Evolutionary conservation across 1,140 invertebrate genomes (phyloP), one percentile per base, ranked within the genome.

Genomic region (Zaprionus inermis): DNA sequence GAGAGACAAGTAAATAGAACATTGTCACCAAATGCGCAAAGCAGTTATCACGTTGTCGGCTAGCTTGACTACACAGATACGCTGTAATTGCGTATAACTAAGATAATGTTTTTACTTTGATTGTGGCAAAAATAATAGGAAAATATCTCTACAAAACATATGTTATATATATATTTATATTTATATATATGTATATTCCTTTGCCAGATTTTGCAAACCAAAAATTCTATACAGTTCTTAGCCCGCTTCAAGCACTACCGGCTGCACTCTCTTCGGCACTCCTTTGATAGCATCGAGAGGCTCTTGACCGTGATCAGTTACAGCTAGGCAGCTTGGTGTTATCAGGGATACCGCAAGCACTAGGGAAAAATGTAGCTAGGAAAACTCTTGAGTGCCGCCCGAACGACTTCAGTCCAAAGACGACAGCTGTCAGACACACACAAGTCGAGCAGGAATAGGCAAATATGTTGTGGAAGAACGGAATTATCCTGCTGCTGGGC

Each of bases 401-500:
- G 56, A 57, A 57, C 34, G 38, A 56, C 5, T 56, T 16, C 7
- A 57, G 22, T 68, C 7, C 11, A 51, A 56, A 36, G 18, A 5
- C 2, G 36, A 14, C 32, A 52, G 32, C 34, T 70, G 52, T 76
- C 24, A 76, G 73, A 60, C n/a, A 44, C 5, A 44, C 5, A 16
- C 1, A 60, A 20, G 64, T 58, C 30, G 6, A 3, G 38, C 2
- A 44, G 7, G 9, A 14, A 1, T 20, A 16, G 10, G 9, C 64
- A 54, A 75, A 59, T 10, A 75, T 71, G 58, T 22, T 57, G 28
- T 12, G 16, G 11, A 44, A 34, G 22, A 24, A n/a, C 5, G 52
- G n/a, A 46, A 24, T 71, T 59, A 64, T 75, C 68, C 72, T 75
- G 58, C n/a, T 72, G 34, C 38, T 75, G 10, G 52, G 59, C 55